Conservation (phyloP, 2,888 invertebrate genomes). For the Dasypolia templi region DNA sequence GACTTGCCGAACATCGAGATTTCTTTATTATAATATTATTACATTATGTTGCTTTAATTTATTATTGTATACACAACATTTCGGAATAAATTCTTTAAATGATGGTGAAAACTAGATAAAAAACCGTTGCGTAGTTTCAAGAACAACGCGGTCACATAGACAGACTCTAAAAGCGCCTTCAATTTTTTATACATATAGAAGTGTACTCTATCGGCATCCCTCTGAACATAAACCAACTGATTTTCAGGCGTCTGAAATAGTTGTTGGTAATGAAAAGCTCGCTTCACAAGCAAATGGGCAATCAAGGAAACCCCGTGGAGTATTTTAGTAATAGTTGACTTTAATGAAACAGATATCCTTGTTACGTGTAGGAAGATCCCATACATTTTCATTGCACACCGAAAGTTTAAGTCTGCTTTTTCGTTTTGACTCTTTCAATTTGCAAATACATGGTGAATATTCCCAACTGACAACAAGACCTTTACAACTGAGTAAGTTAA, state of each 20-base stretch:
- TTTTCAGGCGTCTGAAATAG: not conserved
- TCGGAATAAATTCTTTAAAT: not conserved
- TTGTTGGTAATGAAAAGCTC: not conserved
- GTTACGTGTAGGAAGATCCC: not conserved
- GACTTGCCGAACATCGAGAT: not conserved
- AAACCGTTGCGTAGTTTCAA: not conserved
- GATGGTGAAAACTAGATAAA: not conserved
- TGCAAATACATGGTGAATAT: not conserved
- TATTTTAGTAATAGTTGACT: not conserved
- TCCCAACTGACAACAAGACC: slow-evolving; percentile 2
- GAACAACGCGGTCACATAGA: not conserved
- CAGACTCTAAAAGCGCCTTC: not conserved
- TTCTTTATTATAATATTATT: not conserved
- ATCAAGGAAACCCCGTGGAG: not conserved
- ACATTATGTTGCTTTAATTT: too few relatives aligned
- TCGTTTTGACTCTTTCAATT: not conserved
- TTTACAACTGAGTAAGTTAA: not conserved
- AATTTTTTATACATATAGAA: not conserved
- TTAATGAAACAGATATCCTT: not conserved
- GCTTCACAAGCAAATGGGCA: not conserved
- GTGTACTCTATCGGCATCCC: not conserved
- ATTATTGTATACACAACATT: not conserved
- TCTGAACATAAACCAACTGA: not conserved
- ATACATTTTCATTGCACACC: not conserved
- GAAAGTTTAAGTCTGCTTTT: not conserved